These are phyloP conservation scores for Furcula furcula DNA, from an alignment of 2,888 invertebrate species.

Conservation along the genomic window DNA sequence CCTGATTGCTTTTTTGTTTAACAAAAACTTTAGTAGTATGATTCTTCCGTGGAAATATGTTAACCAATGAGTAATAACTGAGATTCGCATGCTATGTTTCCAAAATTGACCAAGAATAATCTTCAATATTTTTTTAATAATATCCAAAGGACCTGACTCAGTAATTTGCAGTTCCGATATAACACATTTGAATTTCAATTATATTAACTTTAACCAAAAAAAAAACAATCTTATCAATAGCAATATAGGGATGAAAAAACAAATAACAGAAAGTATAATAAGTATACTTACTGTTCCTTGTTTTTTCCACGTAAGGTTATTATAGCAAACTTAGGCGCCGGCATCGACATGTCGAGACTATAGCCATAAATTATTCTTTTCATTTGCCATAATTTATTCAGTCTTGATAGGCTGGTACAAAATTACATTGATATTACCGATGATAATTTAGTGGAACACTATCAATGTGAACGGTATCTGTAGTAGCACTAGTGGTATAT, in stretches of 20 bases:
- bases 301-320: no score
- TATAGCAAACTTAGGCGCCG: no score
- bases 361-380: no score
- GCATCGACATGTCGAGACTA: no score
- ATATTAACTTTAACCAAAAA: no score
- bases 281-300: no score
- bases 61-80: conserved; percentile 12
- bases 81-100: conserved; percentile 8
- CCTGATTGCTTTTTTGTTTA: conserved; percentile 14
- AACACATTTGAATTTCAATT: no score
- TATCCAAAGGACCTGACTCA: not conserved
- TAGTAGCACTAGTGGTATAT: conserved; percentile 68
- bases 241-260: no score
- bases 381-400: no score
- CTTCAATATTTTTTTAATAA: not conserved
- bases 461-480: conserved; percentile 57
- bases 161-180: not conserved
- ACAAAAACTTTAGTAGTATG: conserved; percentile 13
- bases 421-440: conserved; percentile 53
- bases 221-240: no score
- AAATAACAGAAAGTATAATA: no score
- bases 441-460: conserved; percentile 52
- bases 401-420: conserved; percentile 39
- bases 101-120: conserved; percentile 9
- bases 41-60: conserved; percentile 12